Evolutionary conservation across 2,113 vertebrate genomes (phyloP).

Genomic region (Mesoclemmys tuberculata): DNA sequence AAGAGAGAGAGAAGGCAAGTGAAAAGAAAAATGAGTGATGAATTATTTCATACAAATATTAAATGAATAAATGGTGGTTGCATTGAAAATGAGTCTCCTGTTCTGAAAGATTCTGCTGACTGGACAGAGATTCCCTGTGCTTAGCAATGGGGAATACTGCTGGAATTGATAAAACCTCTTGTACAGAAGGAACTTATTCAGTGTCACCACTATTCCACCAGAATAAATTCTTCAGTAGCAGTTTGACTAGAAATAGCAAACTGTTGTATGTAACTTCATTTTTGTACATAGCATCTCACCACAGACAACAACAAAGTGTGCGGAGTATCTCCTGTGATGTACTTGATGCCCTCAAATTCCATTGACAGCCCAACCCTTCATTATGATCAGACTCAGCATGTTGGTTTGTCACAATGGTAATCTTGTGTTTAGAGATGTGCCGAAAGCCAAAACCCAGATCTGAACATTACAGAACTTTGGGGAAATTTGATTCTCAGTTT

Average conservation of each 20-base stretch:
- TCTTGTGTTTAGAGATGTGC: not conserved
- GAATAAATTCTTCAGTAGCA: not conserved
- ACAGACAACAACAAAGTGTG: not conserved
- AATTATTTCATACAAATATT: not conserved
- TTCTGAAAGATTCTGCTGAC: not conserved
- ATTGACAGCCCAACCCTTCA: not conserved
- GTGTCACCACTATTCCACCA: not conserved
- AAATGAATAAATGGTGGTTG: not conserved
- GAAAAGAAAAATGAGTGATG: slow-evolving; percentile 25
- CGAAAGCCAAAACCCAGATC: not conserved
- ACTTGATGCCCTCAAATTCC: not conserved
- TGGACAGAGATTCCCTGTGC: not conserved
- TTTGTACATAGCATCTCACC: not conserved
- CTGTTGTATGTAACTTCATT: not conserved
- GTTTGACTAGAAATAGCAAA: not conserved
- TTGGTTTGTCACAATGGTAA: not conserved
- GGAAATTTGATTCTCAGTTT: not conserved
- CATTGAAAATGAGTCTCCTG: not conserved
- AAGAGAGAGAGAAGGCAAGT: slow-evolving; percentile 53
- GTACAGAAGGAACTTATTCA: not conserved
- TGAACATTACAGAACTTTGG: not conserved
- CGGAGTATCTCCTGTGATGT: not conserved
- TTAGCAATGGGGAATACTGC: not conserved
- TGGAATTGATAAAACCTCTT: not conserved
- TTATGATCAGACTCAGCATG: not conserved